phyloP scores from a whole-genome alignment of 2,888 invertebrate genomes.

The Orchesella flavescens region DNA sequence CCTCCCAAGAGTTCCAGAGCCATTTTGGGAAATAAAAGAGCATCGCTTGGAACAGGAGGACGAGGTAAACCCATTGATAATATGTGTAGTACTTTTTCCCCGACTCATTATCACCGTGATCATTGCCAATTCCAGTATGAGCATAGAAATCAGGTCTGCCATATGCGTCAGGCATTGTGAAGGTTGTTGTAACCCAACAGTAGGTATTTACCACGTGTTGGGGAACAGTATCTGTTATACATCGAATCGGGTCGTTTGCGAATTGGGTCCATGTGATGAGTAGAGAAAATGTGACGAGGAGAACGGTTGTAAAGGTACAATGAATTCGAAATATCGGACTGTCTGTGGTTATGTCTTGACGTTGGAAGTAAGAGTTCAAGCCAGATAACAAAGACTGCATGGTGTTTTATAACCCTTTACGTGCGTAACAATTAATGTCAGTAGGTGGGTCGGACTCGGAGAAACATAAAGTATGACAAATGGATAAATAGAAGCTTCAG shows the following conservation, averaged over 20 bases:
- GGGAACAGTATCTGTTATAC: slow-evolving; percentile 78
- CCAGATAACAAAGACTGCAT: slow-evolving; percentile 90
- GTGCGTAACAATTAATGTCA: no score
- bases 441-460: no score
- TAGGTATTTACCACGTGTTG: slow-evolving; percentile 80
- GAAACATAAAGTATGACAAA: no score
- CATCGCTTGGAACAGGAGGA: slow-evolving; percentile 13
- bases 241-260: slow-evolving; percentile 93
- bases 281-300: slow-evolving; percentile 88
- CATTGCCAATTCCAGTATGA: slow-evolving; percentile 86
- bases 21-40: slow-evolving; percentile 92
- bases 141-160: no score
- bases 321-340: slow-evolving; percentile 91
- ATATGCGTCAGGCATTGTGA: slow-evolving; percentile 71
- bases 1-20: slow-evolving; percentile 90
- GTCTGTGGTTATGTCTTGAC: slow-evolving; percentile 89
- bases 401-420: no score
- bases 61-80: no score
- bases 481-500: no score
- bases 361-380: slow-evolving; percentile 81
- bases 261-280: slow-evolving; percentile 94
- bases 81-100: slow-evolving; percentile 80
- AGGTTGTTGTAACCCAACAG: slow-evolving; percentile 75
- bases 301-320: slow-evolving; percentile 89
- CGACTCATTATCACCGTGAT: slow-evolving; percentile 85